These are phyloP conservation scores for Plutomurus gul DNA, from an alignment of 1,140 invertebrate species.

Conservation along the genomic window DNA sequence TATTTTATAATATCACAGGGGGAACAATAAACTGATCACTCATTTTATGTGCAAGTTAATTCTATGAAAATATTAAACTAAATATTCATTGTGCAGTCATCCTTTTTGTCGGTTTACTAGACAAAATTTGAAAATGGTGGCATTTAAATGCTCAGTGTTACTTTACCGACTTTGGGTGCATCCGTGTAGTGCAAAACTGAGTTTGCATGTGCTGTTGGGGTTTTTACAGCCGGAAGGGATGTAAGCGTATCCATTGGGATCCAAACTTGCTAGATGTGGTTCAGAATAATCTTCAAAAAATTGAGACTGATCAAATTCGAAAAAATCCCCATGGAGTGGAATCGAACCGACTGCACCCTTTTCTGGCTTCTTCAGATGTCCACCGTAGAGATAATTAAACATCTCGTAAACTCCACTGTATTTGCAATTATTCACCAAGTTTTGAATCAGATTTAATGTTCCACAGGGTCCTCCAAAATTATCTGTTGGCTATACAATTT, in stretches of 20 bases:
- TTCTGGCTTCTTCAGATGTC: conserved; percentile 5
- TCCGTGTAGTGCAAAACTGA: conserved; percentile 26
- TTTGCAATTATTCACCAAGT: conserved; percentile 25
- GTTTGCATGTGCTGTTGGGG: not conserved
- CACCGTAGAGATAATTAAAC: conserved; percentile 34
- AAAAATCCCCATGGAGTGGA: conserved; percentile 4
- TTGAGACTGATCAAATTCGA: conserved; percentile 28
- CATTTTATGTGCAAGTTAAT: too few species aligned
- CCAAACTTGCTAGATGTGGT: conserved; percentile 2
- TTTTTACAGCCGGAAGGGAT: conserved; percentile 17
- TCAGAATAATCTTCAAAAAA: conserved; percentile 6
- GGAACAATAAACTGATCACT: too few species aligned
- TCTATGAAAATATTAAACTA: too few species aligned
- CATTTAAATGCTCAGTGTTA: too few species aligned
- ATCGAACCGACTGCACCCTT: not conserved
- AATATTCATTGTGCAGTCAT: too few species aligned
- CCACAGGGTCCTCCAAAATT: conserved; percentile 33
- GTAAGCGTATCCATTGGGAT: not conserved
- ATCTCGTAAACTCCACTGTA: conserved; percentile 30
- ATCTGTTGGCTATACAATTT: conserved; percentile 12
- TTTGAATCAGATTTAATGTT: not conserved
- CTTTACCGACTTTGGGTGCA: conserved; percentile 33
- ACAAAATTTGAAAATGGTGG: too few species aligned
- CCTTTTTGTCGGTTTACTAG: too few species aligned
- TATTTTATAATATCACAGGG: not conserved